Conservation (phyloP, 2,888 invertebrate genomes). For the Herminia tarsipennalis region DNA sequence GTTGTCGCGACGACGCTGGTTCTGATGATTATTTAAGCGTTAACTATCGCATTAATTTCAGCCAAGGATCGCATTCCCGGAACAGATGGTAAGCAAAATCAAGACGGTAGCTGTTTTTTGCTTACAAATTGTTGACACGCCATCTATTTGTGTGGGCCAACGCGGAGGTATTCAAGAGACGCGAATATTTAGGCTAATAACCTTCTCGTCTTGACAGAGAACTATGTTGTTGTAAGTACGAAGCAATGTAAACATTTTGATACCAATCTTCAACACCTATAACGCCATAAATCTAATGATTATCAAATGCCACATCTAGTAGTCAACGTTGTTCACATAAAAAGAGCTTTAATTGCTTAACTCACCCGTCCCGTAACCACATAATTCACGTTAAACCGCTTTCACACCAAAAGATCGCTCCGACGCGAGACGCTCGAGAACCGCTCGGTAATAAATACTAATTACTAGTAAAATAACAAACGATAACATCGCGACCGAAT, state of each 20-base stretch:
- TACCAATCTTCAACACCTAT: constrained; percentile 57
- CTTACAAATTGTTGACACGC: constrained; percentile 63
- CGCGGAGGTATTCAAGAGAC: constrained; percentile 24
- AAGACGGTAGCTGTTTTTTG: constrained; percentile 67
- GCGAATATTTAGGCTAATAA: constrained; percentile 29
- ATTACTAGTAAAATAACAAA: constrained; percentile 82
- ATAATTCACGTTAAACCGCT: constrained; percentile 74
- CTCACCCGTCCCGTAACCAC: constrained; percentile 69
- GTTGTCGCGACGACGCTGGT: constrained; percentile 50
- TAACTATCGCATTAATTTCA: constrained; percentile 75
- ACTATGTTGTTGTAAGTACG: constrained; percentile 18
- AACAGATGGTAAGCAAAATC: constrained; percentile 77
- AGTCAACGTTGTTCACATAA: constrained; percentile 67
- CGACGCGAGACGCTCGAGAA: constrained; percentile 49
- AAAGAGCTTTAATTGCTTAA: constrained; percentile 79
- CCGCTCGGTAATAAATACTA: constrained; percentile 80
- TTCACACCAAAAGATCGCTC: constrained; percentile 70
- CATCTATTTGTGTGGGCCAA: constrained; percentile 69
- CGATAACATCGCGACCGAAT: constrained; percentile 77
- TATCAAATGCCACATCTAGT: constrained; percentile 74
- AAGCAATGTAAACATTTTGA: constrained; percentile 18
- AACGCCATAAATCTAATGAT: constrained; percentile 68
- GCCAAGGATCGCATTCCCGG: constrained; percentile 64
- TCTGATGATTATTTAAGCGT: constrained; percentile 75
- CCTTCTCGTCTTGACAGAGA: constrained; percentile 9